Evolutionary conservation across 1,140 invertebrate genomes (phyloP).

Genomic region (Pissodes strobi): DNA sequence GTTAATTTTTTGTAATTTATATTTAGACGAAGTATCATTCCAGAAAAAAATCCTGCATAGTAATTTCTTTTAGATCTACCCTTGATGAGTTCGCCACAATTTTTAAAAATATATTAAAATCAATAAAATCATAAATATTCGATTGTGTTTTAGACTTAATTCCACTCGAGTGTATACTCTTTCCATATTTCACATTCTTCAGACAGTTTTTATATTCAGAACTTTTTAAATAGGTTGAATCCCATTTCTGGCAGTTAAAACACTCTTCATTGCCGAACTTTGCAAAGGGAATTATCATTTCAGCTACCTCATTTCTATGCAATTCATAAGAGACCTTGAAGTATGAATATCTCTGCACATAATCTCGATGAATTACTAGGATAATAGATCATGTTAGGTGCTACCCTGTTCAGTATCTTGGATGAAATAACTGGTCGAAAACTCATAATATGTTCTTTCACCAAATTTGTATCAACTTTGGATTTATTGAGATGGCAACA

Average conservation of each 20-base stretch:
- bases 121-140: too few species aligned
- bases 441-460: conserved; percentile 18
- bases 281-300: conserved; percentile 23
- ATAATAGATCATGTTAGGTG: conserved; percentile 21
- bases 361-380: conserved; percentile 30
- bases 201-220: conserved; percentile 4
- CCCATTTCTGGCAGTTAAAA: conserved; percentile 14
- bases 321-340: conserved; percentile 30
- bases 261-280: conserved; percentile 25
- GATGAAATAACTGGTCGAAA: conserved; percentile 22
- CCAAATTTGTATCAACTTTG: conserved; percentile 22
- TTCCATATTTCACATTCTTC: conserved; percentile 23
- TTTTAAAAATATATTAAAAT: too few species aligned
- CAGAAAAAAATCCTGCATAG: too few species aligned
- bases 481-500: conserved; percentile 26
- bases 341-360: conserved; percentile 17
- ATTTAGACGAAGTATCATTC: too few species aligned
- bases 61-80: too few species aligned
- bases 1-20: too few species aligned
- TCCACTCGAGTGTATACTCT: too few species aligned
- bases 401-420: conserved; percentile 27
- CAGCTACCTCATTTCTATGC: conserved; percentile 19
- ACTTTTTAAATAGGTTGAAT: conserved; percentile 12
- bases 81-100: too few species aligned
- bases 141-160: too few species aligned